These are phyloP conservation scores for Odontomachus brunneus DNA, from an alignment of 1,140 invertebrate species.

Conservation along the genomic window DNA sequence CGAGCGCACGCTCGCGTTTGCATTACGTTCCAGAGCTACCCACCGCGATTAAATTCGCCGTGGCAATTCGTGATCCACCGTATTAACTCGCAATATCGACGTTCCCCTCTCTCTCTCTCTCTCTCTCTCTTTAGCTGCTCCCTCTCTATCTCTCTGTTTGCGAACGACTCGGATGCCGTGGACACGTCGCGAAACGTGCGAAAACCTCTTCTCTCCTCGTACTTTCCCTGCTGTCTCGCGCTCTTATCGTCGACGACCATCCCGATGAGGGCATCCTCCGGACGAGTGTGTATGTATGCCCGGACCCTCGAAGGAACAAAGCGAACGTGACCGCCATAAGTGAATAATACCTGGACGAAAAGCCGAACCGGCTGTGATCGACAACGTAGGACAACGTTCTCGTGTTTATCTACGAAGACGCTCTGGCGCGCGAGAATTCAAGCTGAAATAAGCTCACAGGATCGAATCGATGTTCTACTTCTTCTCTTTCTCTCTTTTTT, in stretches of 20 bases:
- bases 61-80: conserved; percentile 12
- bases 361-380: conserved; percentile 34
- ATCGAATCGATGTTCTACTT: conserved; percentile 8
- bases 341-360: conserved; percentile 19
- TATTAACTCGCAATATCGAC: conserved; percentile 48
- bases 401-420: conserved; percentile 49
- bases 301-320: conserved; percentile 32
- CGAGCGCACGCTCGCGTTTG: not conserved
- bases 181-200: too few relatives aligned
- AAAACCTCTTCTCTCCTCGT: too few relatives aligned
- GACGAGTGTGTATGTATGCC: not conserved
- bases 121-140: not conserved
- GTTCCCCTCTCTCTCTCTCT: not conserved
- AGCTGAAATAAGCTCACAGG: conserved; percentile 3
- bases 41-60: conserved; percentile 34
- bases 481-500: not conserved
- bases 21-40: conserved; percentile 1
- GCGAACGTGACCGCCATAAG: conserved; percentile 47
- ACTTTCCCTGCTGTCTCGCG: too few relatives aligned
- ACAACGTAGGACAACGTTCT: conserved; percentile 3
- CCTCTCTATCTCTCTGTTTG: not conserved
- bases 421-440: conserved; percentile 7
- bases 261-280: too few relatives aligned
- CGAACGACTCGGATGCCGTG: too few relatives aligned
- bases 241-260: not conserved